A percentile compares a stretch with the other conserved stretches of the same genome.
Evolutionary conservation across 2,113 vertebrate species (phyloP).

Genomic region (Cyrtonyx montezumae): DNA sequence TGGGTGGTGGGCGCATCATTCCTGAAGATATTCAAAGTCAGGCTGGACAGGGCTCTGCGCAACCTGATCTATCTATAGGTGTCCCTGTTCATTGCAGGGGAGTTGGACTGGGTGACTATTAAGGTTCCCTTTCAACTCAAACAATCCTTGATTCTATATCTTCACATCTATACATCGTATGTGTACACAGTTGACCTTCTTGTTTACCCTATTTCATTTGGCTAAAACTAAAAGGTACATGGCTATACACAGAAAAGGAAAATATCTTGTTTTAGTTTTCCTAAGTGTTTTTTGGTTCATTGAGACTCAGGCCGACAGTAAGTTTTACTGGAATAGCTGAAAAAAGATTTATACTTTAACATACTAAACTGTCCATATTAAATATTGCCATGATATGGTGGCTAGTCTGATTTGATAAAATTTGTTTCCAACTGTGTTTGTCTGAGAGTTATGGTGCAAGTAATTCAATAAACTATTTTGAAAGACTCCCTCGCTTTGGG

Average conservation of each 20-base stretch:
- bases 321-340: background rate
- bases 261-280: background rate
- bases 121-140: background rate
- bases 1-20: background rate
- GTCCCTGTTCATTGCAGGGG: background rate
- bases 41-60: background rate
- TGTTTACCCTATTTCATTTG: background rate
- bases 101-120: background rate
- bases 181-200: background rate
- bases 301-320: background rate
- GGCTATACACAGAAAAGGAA: background rate
- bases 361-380: accelerated
- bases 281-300: background rate
- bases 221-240: background rate
- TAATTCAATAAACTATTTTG: background rate
- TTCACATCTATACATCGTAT: background rate
- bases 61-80: background rate
- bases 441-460: background rate
- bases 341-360: background rate
- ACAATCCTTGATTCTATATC: background rate
- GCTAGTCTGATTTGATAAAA: background rate
- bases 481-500: background rate
- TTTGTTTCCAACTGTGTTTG: background rate
- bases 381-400: background rate
- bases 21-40: background rate